Base-by-base conservation (phyloP, 2,888 invertebrate species). In the Drosophila falleni region DNA sequence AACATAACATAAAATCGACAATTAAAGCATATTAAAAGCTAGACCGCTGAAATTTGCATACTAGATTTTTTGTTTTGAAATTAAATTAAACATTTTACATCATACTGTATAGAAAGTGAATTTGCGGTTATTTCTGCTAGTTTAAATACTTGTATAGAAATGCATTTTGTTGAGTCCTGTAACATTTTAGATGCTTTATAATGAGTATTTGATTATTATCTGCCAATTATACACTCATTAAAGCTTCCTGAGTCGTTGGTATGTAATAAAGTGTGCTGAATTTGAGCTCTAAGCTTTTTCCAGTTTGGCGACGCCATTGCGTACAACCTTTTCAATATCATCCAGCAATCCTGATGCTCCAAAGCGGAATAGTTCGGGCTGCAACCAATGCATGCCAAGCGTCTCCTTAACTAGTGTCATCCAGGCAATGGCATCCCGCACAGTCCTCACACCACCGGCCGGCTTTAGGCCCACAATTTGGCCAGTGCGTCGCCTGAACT, bases 381-480 rank as follows among this genome's bases (percentile, higher is more conserved):
- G 94, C 51, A 98, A 93, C 98, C 99, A 99, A 15, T 96, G 95
- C 58, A 95, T 93, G 1, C 99, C 99, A 15, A 99, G 94, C 74
- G 97, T 95, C 81, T 95, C 95, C 90, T 97, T 95, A 9, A 99
- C 95, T 67, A 99, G 93, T 5, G 96, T 94, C 82, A 98, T 93
- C 98, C 98, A 99, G 68, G 95, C 94, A 33, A 98, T 94, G 0
- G 98, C 97, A 91, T 99, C 98, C 50, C 94, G 94, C 0, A 96
- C 94, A 0, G 97, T 97, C 74, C 96, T 95, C 49, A 99, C 97
- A 9, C 99, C 99, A 15, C 99, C 99, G 19, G 99, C 99, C 19
- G 99, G 98, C 93, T 99, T 99, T 65, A 99, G 94, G 2, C 99
- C 99, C 73, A 99, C 96, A 94, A 95, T 96, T 80, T 93, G 93